Percentiles rank a stretch among this genome's conserved stretches.
phyloP scores from a whole-genome alignment of 2,113 vertebrate genomes.

The Phalacrocorax carbo region DNA sequence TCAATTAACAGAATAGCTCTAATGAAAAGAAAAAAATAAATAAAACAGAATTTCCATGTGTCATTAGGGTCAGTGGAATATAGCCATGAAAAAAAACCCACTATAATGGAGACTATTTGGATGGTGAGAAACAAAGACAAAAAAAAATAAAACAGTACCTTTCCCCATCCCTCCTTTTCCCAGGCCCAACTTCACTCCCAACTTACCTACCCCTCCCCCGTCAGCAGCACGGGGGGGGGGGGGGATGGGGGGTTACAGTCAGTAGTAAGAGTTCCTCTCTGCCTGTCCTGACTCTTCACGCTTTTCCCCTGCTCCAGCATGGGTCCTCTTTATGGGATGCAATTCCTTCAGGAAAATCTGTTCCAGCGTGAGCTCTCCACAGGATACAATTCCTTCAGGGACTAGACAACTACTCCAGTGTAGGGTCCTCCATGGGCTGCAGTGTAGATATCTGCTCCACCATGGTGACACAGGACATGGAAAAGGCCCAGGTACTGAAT shows the following conservation, averaged over 20 bases:
- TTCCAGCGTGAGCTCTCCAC: neutral
- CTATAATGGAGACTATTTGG: neutral
- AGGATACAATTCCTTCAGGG: neutral
- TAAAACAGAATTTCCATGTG: constrained; percentile 7
- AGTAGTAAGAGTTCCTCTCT: neutral
- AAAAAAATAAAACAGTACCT: neutral
- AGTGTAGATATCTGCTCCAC: too few relatives aligned
- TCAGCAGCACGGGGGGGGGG: neutral
- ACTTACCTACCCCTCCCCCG: neutral
- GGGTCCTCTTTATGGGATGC: neutral
- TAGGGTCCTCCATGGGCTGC: neutral
- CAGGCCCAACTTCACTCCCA: neutral
- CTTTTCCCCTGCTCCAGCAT: neutral
- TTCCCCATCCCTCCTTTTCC: neutral
- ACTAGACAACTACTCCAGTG: neutral
- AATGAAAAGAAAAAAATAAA: neutral
- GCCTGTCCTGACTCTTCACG: neutral
- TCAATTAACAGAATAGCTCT: constrained; percentile 12
- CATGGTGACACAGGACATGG: too few relatives aligned
- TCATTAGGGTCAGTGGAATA: neutral
- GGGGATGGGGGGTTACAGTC: neutral
- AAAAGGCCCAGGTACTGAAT: too few relatives aligned
- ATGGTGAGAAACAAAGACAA: too few relatives aligned
- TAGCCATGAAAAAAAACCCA: neutral
- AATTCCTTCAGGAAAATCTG: neutral